These are phyloP conservation scores for Cherax quadricarinatus DNA, from an alignment of 1,140 invertebrate genomes.

Conservation along the genomic window DNA sequence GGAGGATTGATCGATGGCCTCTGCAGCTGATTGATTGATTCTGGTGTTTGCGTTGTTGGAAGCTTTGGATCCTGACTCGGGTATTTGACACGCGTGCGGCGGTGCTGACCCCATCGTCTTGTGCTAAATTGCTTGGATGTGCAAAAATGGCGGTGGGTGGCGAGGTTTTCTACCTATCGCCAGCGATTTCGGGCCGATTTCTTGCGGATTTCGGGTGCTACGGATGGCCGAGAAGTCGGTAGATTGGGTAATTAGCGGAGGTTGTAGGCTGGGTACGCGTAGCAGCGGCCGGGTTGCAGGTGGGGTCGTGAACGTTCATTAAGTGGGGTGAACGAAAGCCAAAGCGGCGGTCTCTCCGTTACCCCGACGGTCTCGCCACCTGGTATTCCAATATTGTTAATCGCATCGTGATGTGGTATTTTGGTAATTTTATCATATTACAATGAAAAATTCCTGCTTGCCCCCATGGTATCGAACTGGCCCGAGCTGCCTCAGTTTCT, in stretches of 20 bases:
- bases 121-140: constrained; percentile 14
- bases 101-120: constrained; percentile 22
- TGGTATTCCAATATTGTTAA: constrained; percentile 73
- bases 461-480: constrained; percentile 49
- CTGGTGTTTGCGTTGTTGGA: constrained; percentile 61
- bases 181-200: neutral
- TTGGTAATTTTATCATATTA: constrained; percentile 73
- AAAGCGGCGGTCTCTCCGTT: constrained; percentile 49
- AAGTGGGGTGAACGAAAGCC: constrained; percentile 60
- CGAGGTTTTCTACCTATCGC: neutral
- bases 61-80: constrained; percentile 57
- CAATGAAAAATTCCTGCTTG: constrained; percentile 73
- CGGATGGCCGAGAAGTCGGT: neutral
- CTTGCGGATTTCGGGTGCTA: neutral
- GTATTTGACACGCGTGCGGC: constrained; percentile 56
- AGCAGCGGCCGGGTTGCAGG: neutral
- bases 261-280: neutral
- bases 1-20: constrained; percentile 58
- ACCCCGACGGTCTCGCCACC: constrained; percentile 60
- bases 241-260: neutral
- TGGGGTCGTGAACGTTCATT: constrained; percentile 54
- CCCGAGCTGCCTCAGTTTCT: constrained; percentile 48
- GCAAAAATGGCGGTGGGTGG: constrained; percentile 15
- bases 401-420: constrained; percentile 72
- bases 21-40: constrained; percentile 66